These are phyloP conservation scores for Paracentrotus lividus DNA, from an alignment of 53 echinoderm and acorn worm species.

Conservation along the genomic window DNA sequence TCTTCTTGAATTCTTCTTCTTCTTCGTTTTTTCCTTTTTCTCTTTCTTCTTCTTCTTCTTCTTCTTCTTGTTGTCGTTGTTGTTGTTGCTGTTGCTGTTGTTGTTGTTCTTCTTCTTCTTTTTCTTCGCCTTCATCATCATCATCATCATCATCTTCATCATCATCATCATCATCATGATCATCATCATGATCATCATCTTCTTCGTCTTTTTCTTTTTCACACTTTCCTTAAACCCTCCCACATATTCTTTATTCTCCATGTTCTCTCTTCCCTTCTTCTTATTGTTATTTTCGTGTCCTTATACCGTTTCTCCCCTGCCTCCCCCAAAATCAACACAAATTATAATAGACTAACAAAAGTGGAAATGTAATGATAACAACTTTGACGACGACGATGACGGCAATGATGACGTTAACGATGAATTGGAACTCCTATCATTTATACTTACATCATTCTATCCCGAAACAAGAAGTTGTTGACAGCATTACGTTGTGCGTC, in stretches of 20 bases:
- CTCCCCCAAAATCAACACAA: background rate
- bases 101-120: slow-evolving; percentile 1
- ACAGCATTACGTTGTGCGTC: slow-evolving; percentile 76
- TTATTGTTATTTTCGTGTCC: background rate
- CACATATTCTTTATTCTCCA: background rate
- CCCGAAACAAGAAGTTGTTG: slow-evolving; percentile 55
- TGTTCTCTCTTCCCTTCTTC: background rate
- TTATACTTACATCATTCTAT: slow-evolving; percentile 58
- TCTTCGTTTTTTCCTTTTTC: background rate
- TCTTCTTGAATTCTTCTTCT: background rate
- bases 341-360: background rate
- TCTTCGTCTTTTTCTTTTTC: background rate
- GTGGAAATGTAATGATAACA: background rate
- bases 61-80: background rate
- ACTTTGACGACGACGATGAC: background rate
- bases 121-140: background rate
- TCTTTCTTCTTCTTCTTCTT: background rate
- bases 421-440: no score
- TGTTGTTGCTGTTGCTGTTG: background rate
- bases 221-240: background rate
- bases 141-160: background rate
- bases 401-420: background rate
- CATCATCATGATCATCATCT: background rate
- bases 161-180: background rate
- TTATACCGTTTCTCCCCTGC: background rate